Conservation (phyloP, 2,888 invertebrate genomes). For the Blera fallax region DNA sequence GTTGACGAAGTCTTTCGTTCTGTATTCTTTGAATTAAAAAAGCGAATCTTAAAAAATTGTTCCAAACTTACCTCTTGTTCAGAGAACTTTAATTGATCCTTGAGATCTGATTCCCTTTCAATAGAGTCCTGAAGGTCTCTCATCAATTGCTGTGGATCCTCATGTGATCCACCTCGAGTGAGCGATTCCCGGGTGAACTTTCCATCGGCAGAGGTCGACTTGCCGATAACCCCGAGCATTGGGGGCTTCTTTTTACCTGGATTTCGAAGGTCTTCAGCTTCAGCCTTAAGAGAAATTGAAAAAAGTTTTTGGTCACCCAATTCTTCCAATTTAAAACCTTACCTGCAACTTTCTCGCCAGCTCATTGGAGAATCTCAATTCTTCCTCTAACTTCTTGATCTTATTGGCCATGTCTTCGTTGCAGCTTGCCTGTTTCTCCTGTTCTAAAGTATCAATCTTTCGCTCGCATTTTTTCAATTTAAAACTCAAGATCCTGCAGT, state of each 20-base stretch:
- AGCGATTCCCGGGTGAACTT: conserved; percentile 89
- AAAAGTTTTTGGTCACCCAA: background rate
- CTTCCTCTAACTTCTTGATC: conserved; percentile 92
- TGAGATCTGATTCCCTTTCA: conserved; percentile 95
- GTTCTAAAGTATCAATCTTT: conserved; percentile 91
- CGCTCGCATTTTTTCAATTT: conserved; percentile 98
- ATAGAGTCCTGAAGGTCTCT: conserved; percentile 95
- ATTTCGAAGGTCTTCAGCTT: conserved; percentile 79
- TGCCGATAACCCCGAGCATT: conserved; percentile 83
- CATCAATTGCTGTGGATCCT: conserved; percentile 90
- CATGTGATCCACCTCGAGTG: conserved; percentile 90
- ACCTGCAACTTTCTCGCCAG: conserved; percentile 87
- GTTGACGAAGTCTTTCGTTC: conserved; percentile 72
- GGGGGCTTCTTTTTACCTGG: conserved; percentile 84
- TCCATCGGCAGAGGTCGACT: conserved; percentile 85
- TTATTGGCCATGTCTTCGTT: conserved; percentile 86
- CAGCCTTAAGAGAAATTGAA: conserved; percentile 75
- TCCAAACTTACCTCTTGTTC: conserved; percentile 90
- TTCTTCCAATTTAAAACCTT: background rate
- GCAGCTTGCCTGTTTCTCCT: conserved; percentile 88
- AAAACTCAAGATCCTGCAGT: conserved; percentile 98
- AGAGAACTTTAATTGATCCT: conserved; percentile 95
- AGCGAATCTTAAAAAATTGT: conserved; percentile 29
- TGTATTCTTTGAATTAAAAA: conserved; percentile 46
- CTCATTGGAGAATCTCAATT: conserved; percentile 91